phyloP scores from a whole-genome alignment of 2,113 vertebrate genomes.

The Aptenodytes patagonicus region DNA sequence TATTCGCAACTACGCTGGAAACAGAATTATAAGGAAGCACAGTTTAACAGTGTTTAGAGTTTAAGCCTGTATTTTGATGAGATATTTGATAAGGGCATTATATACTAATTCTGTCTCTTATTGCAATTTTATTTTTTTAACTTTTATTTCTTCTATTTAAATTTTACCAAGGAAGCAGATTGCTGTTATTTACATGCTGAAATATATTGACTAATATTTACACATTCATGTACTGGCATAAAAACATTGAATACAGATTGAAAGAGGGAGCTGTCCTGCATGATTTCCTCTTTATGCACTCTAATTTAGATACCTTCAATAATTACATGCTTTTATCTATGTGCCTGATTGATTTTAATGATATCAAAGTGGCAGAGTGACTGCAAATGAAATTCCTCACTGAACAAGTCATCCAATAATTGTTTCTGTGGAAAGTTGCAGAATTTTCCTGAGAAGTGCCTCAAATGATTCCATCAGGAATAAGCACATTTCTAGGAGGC shows the following conservation, averaged over 20 bases:
- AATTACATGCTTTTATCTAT: neutral
- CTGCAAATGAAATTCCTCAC: neutral
- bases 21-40: neutral
- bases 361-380: neutral
- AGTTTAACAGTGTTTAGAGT: neutral
- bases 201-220: neutral
- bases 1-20: neutral
- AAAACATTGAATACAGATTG: neutral
- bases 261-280: neutral
- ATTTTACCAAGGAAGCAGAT: neutral
- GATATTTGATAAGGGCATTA: neutral
- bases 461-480: neutral
- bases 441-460: neutral
- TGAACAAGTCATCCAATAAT: neutral
- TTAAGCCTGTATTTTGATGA: neutral
- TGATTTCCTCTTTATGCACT: neutral
- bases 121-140: neutral
- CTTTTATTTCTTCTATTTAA: neutral
- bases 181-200: neutral
- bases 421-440: neutral
- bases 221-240: neutral
- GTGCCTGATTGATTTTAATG: neutral
- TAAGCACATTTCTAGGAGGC: neutral
- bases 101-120: neutral
- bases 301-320: neutral